Base-by-base conservation (phyloP, 2,797 vertebrate species). In the Apogon talboti region DNA sequence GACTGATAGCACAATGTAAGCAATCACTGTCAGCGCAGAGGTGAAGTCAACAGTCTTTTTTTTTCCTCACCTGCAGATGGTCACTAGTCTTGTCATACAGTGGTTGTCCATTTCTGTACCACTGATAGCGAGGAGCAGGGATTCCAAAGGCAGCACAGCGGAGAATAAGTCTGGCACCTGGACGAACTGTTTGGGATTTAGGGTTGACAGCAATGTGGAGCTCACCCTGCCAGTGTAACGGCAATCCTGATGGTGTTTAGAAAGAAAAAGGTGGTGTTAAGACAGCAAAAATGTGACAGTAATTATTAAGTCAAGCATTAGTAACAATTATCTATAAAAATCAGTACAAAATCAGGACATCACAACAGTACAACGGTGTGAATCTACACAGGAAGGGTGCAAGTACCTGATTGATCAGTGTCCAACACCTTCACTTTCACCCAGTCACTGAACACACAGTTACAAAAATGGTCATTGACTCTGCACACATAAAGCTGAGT, bases 351-450 rank as follows among this genome's bases (percentile, higher is more conserved):
- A 21, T 40, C 6, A 12, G 19, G 19, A 4, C 46, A 12, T 0
- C 11, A 50, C 9, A 44, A 9, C 11, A 10, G 7, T 35, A 1
- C n/a, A 13, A 10, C 19, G 3, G 19, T 14, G 37, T 4, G 10
- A 49, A 53, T 49, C 3, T 16, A 16, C 1, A 41, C 7, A 0
- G 35, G 2, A 18, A 41, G 6, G 2, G 1, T 14, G 15, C 2
- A 37, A 4, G 13, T 85, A 94, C 93, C 93, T 89, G 91, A 74
- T 58, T 81, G 79, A 53, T 87, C 68, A 52, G 89, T 73, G 63
- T 93, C 89, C 63, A 94, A 66, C 50, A 96, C 93, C 76, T 94
- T 95, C 49, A 96, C 93, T 75, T 94, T 95, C 37, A 93, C 94
- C 96, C 96, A 96, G 0, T 93, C 71, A 0, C 94, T 95, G 85